phyloP scores from a whole-genome alignment of 2,888 invertebrate species.

The Neoscelio sp. region DNA sequence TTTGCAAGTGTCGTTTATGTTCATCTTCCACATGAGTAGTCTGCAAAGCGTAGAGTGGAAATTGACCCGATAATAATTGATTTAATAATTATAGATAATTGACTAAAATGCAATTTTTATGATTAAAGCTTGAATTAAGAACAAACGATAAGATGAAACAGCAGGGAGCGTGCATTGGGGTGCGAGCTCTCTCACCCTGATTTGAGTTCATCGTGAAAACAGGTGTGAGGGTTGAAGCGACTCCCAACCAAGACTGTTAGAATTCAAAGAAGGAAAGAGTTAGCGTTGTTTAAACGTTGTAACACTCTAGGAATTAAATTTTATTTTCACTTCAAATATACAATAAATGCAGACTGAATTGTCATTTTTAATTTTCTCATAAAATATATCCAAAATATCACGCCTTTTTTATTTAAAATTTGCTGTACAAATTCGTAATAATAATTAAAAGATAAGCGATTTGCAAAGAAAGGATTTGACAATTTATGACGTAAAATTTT shows the following conservation, averaged over 20 bases:
- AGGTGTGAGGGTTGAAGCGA: slow-evolving; percentile 46
- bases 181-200: slow-evolving; percentile 44
- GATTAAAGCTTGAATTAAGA: slow-evolving; percentile 22
- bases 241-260: slow-evolving; percentile 40
- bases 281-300: slow-evolving; percentile 15
- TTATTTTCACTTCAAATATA: too few species aligned
- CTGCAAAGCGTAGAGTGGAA: neutral
- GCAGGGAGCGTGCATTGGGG: slow-evolving; percentile 42
- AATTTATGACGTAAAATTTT: too few species aligned
- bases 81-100: neutral
- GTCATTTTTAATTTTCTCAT: too few species aligned
- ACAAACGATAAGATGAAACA: slow-evolving; percentile 43
- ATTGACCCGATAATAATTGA: neutral
- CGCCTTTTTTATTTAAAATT: too few species aligned
- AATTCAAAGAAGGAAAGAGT: slow-evolving; percentile 46
- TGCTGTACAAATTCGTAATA: too few species aligned
- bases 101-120: slow-evolving; percentile 9
- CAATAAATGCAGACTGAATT: too few species aligned
- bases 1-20: too few species aligned
- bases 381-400: too few species aligned
- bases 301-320: too few species aligned
- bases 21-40: too few species aligned
- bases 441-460: too few species aligned
- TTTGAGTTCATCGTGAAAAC: slow-evolving; percentile 47
- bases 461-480: too few species aligned